Evolutionary conservation across 2,888 invertebrate genomes (phyloP), one percentile per base, ranked within the genome.

Genomic region (Lithophane leautieri): DNA sequence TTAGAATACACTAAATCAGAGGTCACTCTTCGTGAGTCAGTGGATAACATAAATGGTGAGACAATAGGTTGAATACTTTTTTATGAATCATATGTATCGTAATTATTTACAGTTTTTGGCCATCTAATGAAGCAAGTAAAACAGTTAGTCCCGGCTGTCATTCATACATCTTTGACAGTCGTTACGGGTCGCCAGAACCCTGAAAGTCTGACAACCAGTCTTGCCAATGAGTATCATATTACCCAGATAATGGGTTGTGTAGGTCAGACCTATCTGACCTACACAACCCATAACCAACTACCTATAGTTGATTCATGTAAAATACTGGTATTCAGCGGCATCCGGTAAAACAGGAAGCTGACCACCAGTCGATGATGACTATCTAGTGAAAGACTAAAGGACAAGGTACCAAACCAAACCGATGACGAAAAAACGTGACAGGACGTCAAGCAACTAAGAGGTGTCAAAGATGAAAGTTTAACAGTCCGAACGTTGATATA

Each of bases 11-110:
- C 19, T n/a, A 6, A 62, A 56, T 56, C 69, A 52, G 66, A 66
- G 54, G 40, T 47, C 16, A 61, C 47, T 42, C 9, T 61, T n/a
- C n/a, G n/a, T 77, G 77, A 69, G 61, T 62, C 77, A 69, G 4
- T 44, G 44, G 22, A 14, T 14, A 40, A 28, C 14, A 28, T 19
- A 76, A 54, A 69, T 62, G 47, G 22, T 62, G 47, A 76, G 25
- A 54, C 34, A 61, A 61, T 47, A 54, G 40, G 4, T 76, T 34
- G 28, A 7, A 56, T n/a, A 6, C 0, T n/a, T 6, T 42, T 76
- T 44, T 34, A 42, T 73, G 56, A n/a, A n/a, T 73, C 63, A 75
- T 63, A 2, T 22, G 7, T 72, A 22, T 52, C 9, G 9, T 34
- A 34, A 34, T 50, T 16, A 54, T 22, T 44, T 7, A 60, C 4